phyloP scores from a whole-genome alignment of 1,140 invertebrate species.

The Chymomyza costata region DNA sequence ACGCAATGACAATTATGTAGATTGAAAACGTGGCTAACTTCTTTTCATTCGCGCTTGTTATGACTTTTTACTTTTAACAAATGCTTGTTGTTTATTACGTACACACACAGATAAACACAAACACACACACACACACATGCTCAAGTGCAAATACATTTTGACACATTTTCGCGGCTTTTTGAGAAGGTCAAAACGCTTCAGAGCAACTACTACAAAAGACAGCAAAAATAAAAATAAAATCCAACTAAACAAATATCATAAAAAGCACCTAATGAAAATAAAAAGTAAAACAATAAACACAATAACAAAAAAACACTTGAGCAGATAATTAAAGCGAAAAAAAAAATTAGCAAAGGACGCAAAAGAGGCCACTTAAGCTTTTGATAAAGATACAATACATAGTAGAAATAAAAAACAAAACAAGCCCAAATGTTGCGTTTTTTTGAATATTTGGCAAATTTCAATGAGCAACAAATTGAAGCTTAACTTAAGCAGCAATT shows the following conservation, averaged over 20 bases:
- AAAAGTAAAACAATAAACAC: neutral
- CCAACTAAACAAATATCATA: slow-evolving; percentile 16
- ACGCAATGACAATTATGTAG: slow-evolving; percentile 4
- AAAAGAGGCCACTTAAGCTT: neutral
- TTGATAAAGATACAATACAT: too few species aligned
- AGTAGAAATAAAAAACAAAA: too few species aligned
- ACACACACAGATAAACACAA: neutral
- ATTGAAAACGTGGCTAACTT: slow-evolving; percentile 1
- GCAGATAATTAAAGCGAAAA: slow-evolving; percentile 41
- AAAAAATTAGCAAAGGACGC: slow-evolving; percentile 8
- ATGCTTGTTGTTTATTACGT: slow-evolving; percentile 16
- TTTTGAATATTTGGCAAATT: too few species aligned
- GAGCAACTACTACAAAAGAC: slow-evolving; percentile 13
- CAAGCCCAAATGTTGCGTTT: too few species aligned
- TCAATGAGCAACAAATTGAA: too few species aligned
- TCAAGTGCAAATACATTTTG: slow-evolving; percentile 40
- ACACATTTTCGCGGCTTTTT: slow-evolving; percentile 33
- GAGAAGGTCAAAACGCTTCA: slow-evolving; percentile 39
- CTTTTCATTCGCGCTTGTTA: slow-evolving; percentile 18
- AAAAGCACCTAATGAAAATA: neutral
- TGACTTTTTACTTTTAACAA: slow-evolving; percentile 22
- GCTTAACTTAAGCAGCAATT: too few species aligned
- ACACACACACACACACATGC: slow-evolving; percentile 6
- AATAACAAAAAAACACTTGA: slow-evolving; percentile 46
- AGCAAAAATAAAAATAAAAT: slow-evolving; percentile 29